Evolutionary conservation across 2,797 vertebrate species (phyloP).

Genomic region (Falco berigora): DNA sequence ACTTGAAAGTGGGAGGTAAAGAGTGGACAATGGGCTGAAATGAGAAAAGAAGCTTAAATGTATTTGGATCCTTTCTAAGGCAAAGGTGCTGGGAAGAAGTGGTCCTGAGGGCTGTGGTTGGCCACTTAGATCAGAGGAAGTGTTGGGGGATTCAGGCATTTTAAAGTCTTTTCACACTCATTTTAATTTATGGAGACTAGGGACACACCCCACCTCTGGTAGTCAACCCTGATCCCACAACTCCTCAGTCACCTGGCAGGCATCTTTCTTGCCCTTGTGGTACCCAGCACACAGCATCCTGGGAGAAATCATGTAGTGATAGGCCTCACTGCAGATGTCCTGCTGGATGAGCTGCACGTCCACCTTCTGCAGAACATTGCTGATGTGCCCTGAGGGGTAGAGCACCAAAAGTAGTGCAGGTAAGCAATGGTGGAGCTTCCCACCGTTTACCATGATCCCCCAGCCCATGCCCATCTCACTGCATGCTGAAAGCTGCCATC

Average conservation of each 20-base stretch:
- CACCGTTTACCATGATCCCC: not conserved
- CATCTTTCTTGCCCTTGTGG: constrained; percentile 82
- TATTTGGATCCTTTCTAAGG: not conserved
- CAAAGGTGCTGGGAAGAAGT: not conserved
- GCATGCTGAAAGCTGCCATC: not conserved
- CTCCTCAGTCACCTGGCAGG: constrained; percentile 83
- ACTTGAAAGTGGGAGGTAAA: not conserved
- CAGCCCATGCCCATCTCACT: not conserved
- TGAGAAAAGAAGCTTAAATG: not conserved
- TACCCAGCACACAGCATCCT: constrained; percentile 95
- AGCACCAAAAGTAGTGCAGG: not conserved
- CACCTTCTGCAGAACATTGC: constrained; percentile 85
- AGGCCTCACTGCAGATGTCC: constrained; percentile 81
- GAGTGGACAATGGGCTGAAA: not conserved
- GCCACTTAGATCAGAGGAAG: not conserved
- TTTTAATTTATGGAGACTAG: not conserved
- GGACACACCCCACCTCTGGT: not conserved
- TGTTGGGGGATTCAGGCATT: not conserved
- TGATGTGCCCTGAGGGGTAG: constrained; percentile 71
- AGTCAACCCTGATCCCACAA: not conserved
- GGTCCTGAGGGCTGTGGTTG: not conserved
- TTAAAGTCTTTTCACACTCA: not conserved
- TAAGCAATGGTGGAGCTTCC: not conserved
- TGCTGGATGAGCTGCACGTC: constrained; percentile 85
- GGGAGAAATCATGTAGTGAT: constrained; percentile 83